phyloP scores from a whole-genome alignment of 1,140 invertebrate species.

The Ptiloglossa arizonensis region DNA sequence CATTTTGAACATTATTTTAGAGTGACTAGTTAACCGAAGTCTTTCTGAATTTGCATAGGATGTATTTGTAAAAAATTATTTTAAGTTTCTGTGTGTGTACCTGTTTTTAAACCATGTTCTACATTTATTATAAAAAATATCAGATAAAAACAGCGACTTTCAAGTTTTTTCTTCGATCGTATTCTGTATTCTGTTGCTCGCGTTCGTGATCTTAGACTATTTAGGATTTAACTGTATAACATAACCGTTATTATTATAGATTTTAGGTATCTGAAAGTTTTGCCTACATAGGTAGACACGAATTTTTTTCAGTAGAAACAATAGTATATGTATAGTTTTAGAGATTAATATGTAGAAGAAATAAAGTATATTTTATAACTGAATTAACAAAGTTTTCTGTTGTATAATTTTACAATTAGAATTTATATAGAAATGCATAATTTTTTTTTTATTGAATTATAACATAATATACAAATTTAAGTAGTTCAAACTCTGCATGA shows the following conservation, averaged over 20 bases:
- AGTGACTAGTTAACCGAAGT: neutral
- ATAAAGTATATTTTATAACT: neutral
- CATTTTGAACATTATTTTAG: slow-evolving; percentile 56
- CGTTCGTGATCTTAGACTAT: neutral
- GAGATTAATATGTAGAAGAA: neutral
- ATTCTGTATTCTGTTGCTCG: neutral
- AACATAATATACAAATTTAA: too few species aligned
- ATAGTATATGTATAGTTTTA: neutral
- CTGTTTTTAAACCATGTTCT: neutral
- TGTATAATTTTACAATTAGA: neutral
- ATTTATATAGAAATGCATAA: too few species aligned
- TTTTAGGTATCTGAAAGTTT: too few species aligned
- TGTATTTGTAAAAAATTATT: neutral
- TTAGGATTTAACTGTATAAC: neutral
- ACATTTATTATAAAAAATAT: neutral
- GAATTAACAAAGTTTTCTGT: neutral
- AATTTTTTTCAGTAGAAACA: too few species aligned
- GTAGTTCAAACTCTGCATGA: too few species aligned
- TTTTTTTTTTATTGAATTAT: slow-evolving; percentile 3
- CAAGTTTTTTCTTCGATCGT: neutral
- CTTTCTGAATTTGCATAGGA: neutral
- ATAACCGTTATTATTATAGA: too few species aligned
- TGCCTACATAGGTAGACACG: neutral
- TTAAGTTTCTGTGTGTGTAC: neutral
- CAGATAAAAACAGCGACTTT: neutral